phyloP scores from a whole-genome alignment of 2,888 invertebrate species.

The Lithosia quadra region DNA sequence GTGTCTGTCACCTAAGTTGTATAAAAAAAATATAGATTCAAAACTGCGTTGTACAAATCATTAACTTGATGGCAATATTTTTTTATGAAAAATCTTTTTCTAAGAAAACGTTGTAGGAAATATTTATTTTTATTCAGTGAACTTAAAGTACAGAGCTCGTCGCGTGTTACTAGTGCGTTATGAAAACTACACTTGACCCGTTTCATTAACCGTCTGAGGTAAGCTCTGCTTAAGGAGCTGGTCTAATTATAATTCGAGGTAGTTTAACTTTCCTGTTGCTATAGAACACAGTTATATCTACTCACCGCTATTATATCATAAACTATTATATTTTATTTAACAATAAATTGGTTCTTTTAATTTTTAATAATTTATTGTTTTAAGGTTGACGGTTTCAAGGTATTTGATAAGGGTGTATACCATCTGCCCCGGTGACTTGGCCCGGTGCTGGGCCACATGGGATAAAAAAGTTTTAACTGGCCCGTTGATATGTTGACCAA shows the following conservation, averaged over 20 bases:
- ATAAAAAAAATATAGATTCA: too few relatives aligned
- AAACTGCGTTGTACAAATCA: too few relatives aligned
- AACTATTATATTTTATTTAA: too few relatives aligned
- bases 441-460: too few relatives aligned
- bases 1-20: too few relatives aligned
- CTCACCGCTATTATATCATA: not conserved
- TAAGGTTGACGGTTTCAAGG: too few relatives aligned
- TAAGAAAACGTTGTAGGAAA: conserved; percentile 14
- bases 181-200: conserved; percentile 74
- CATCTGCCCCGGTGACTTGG: too few relatives aligned
- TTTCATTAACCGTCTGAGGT: conserved; percentile 62
- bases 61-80: not conserved
- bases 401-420: too few relatives aligned
- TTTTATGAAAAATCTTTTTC: not conserved
- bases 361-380: too few relatives aligned
- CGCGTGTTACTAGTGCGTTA: conserved; percentile 65
- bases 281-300: not conserved
- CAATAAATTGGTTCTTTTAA: too few relatives aligned
- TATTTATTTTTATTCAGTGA: conserved; percentile 37
- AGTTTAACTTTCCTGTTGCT: conserved; percentile 54
- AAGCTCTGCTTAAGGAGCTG: conserved; percentile 46
- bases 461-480: too few relatives aligned
- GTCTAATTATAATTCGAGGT: conserved; percentile 61
- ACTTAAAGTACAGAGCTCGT: conserved; percentile 43
- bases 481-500: too few relatives aligned